phyloP scores from a whole-genome alignment of 2,888 invertebrate species.

The Drosophila kuntzei region DNA sequence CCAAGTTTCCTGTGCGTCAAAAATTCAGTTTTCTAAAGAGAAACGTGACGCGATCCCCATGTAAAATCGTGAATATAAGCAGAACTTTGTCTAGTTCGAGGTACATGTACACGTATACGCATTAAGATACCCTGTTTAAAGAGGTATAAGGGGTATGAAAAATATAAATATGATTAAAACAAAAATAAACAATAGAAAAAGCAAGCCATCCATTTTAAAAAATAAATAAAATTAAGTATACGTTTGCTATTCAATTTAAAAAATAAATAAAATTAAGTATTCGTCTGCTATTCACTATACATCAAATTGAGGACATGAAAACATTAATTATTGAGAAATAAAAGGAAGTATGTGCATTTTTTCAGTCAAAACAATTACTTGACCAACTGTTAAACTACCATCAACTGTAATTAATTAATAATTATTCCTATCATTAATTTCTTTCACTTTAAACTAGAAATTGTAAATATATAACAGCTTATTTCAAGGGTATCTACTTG shows the following conservation, averaged over 20 bases:
- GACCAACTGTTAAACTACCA: too few species aligned
- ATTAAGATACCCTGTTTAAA: conserved; percentile 32
- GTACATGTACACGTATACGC: not conserved
- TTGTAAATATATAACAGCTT: not conserved
- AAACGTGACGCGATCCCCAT: conserved; percentile 13
- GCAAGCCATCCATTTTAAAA: not conserved
- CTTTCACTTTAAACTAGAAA: not conserved
- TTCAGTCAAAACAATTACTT: too few species aligned
- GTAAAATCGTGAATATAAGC: conserved; percentile 14
- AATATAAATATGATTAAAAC: not conserved
- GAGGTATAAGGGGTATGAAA: not conserved
- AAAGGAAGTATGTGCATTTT: too few species aligned
- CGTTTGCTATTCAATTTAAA: not conserved
- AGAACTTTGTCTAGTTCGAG: conserved; percentile 12
- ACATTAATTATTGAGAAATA: too few species aligned
- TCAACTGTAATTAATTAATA: too few species aligned
- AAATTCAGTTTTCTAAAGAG: conserved; percentile 28
- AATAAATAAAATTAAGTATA: not conserved
- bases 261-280: not conserved
- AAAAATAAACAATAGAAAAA: not conserved
- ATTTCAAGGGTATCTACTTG: conserved; percentile 3
- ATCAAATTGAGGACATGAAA: too few species aligned
- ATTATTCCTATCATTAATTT: not conserved
- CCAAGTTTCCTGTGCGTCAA: conserved; percentile 20
- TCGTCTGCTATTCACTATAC: too few species aligned